Evolutionary conservation across 2,888 invertebrate species (phyloP).

Genomic region (Torymus tubicola): DNA sequence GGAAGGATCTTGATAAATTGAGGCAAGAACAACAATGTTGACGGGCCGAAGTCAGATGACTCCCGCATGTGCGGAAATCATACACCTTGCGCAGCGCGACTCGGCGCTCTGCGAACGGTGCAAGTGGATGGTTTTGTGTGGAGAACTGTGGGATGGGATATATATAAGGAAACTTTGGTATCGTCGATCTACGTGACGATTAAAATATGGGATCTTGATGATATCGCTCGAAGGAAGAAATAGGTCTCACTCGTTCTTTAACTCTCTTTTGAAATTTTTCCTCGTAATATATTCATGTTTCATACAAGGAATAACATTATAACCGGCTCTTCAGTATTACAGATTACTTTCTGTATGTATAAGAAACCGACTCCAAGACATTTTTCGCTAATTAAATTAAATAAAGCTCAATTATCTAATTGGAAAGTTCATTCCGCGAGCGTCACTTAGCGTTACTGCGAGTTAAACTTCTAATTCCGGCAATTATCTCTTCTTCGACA

Average conservation of each 20-base stretch:
- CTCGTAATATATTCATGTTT: too few species aligned
- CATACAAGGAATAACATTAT: too few species aligned
- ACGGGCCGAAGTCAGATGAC: constrained; percentile 44
- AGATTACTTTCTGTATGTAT: too few species aligned
- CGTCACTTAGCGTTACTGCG: not conserved
- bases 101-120: not conserved
- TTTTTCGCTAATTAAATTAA: too few species aligned
- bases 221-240: not conserved
- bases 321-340: too few species aligned
- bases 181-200: constrained; percentile 38
- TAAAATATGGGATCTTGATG: constrained; percentile 16
- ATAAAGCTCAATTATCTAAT: constrained; percentile 6
- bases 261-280: too few species aligned
- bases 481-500: constrained; percentile 25
- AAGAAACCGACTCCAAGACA: too few species aligned
- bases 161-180: constrained; percentile 8
- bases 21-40: constrained; percentile 54
- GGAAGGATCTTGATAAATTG: constrained; percentile 53
- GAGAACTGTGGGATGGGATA: not conserved
- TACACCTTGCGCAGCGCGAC: constrained; percentile 45
- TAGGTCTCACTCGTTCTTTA: too few species aligned
- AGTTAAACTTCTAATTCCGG: constrained; percentile 22
- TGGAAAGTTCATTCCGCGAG: not conserved
- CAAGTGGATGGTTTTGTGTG: too few species aligned
- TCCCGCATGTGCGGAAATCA: constrained; percentile 52